Conservation (phyloP, 2,888 invertebrate genomes). For the Agrilus biguttatus region DNA sequence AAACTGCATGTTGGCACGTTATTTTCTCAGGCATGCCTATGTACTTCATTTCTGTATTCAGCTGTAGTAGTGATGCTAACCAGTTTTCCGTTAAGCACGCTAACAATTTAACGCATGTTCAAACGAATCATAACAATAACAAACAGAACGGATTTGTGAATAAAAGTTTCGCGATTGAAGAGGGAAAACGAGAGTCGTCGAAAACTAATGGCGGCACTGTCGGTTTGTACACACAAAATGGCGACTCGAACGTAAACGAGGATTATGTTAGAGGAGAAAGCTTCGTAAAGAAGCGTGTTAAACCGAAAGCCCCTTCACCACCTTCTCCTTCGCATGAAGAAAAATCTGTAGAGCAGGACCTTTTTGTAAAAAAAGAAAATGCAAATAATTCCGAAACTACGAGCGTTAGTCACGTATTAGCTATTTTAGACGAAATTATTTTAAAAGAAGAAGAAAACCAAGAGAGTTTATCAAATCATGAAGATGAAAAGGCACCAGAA, state of each 20-base stretch:
- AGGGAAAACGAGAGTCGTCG: too few species aligned
- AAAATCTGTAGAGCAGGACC: not conserved
- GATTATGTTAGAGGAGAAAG: too few species aligned
- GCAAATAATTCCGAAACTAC: slow-evolving; percentile 2
- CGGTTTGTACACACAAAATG: too few species aligned
- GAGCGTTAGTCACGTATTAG: slow-evolving; percentile 10
- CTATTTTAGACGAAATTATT: slow-evolving; percentile 11
- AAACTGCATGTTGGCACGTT: slow-evolving; percentile 17
- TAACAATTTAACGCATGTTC: too few species aligned
- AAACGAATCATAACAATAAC: too few species aligned
- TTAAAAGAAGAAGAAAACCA: slow-evolving; percentile 9
- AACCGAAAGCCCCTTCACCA: slow-evolving; percentile 34
- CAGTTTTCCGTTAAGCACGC: too few species aligned
- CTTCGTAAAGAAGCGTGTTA: slow-evolving; percentile 8
- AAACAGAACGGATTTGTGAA: too few species aligned
- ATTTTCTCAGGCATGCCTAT: slow-evolving; percentile 25
- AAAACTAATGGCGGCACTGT: too few species aligned
- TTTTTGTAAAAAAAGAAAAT: not conserved
- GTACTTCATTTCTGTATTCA: slow-evolving; percentile 15
- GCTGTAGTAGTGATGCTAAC: too few species aligned
- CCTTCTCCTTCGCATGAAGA: slow-evolving; percentile 16
- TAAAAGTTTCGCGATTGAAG: too few species aligned
- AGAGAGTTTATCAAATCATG: slow-evolving; percentile 1
- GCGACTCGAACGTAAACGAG: too few species aligned
- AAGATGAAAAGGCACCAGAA: slow-evolving; percentile 12